These are phyloP conservation scores for Onthophagus taurus DNA, from an alignment of 1,140 invertebrate species.

Conservation along the genomic window DNA sequence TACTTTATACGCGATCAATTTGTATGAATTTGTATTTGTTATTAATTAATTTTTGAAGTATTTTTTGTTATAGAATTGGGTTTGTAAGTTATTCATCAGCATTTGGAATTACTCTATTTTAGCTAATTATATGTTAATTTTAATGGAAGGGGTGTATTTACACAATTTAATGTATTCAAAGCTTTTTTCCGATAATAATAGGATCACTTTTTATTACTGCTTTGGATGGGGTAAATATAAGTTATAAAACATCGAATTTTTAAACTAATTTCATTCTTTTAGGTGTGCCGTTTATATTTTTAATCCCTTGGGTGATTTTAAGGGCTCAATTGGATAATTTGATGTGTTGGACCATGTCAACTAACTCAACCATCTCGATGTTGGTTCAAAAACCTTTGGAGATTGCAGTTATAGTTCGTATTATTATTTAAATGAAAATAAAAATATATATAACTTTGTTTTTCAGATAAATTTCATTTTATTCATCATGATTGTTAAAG, in stretches of 20 bases:
- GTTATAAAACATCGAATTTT: conserved; percentile 8
- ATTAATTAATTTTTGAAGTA: conserved; percentile 46
- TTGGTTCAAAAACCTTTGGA: conserved; percentile 58
- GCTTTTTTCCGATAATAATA: conserved; percentile 57
- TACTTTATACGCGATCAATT: conserved; percentile 20
- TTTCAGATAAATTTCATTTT: conserved; percentile 65
- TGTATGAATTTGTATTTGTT: conserved; percentile 43
- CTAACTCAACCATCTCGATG: conserved; percentile 45
- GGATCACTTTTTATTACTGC: conserved; percentile 56
- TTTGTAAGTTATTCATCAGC: conserved; percentile 59
- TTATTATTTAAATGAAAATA: conserved; percentile 40
- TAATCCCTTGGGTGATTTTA: conserved; percentile 50
- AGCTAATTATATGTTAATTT: conserved; percentile 71
- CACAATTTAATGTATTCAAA: conserved; percentile 69
- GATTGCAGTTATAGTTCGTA: conserved; percentile 54
- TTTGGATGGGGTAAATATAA: conserved; percentile 62
- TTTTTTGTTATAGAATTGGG: conserved; percentile 47
- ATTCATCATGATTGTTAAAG: conserved; percentile 64
- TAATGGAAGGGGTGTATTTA: conserved; percentile 75
- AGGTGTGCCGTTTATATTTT: conserved; percentile 48
- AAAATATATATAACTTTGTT: conserved; percentile 39
- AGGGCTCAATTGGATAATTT: conserved; percentile 46
- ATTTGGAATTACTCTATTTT: conserved; percentile 63
- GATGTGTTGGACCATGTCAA: conserved; percentile 58
- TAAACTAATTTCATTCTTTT: conserved; percentile 11